Base-by-base conservation (phyloP, 2,797 vertebrate genomes). In the Cynopterus sphinx region DNA sequence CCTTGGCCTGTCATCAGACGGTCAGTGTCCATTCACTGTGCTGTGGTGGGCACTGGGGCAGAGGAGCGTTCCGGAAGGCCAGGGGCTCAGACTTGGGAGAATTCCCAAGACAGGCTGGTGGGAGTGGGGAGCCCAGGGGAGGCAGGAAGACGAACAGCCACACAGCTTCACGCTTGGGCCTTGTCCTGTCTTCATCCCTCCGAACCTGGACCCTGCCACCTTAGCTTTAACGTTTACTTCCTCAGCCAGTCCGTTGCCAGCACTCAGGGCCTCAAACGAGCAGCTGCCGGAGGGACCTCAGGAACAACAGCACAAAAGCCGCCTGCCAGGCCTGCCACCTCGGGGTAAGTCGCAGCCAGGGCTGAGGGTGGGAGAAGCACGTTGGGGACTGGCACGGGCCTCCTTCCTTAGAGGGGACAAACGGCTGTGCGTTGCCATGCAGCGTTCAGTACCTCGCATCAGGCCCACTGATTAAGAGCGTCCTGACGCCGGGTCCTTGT, bases 221-320 rank as follows among this genome's bases (percentile, higher is more conserved):
- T 39, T 86, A 33, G 24, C 65, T 65, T 78, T 31, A 10, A 36
- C 5, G 8, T 17, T 84, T 94, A 41, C 78, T 97, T 97, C 97
- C 93, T 92, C 96, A 99, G 99, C 82, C 98, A 97, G 26, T 96
- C 93, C 59, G 93, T 61, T 6, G 7, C 81, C n/a, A 81, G 97
- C 51, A 28, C 96, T 15, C 96, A 67, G 90, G 83, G 36, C 22
- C 55, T 39, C 0, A 59, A 84, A 10, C 95, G 67, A 7, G 70
- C 95, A 63, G 41, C 91, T 49, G 17, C 61, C 16, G 96, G 46
- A 96, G 70, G 70, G 96, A 74, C 83, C 55, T 59, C 65, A 3
- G 94, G 78, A 49, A 7, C 78, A 59, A 4, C 49, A 1, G 15
- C 19, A 0, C 55, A 7, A 91, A 93, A 98, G 19, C 97, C 63